Base-by-base conservation (phyloP, 2,113 vertebrate species). In the Phalacrocorax brasilianus region DNA sequence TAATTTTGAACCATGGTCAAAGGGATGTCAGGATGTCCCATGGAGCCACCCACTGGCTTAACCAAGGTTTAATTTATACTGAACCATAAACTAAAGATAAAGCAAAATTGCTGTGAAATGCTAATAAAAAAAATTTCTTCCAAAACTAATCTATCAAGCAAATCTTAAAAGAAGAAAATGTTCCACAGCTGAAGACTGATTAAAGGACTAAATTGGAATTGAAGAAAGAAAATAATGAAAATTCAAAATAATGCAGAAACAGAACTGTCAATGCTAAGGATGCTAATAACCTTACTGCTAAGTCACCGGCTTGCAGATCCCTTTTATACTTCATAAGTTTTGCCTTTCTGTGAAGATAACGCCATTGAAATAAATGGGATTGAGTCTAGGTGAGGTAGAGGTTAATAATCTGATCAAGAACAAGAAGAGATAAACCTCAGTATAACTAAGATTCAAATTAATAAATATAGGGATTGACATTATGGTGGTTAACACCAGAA, bases 91-190 rank as follows among this genome's bases (percentile, higher is more conserved):
- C 85, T 71, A 95, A 94, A 94, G 63, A 88, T 76, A 92, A 95
- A 91, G 61, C 42, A 95, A 91, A 91, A 95, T 76, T 95, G n/a
- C 77, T 92, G 32, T 93, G 95, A 95, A 94, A 95, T 44, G 52
- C 23, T 95, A 91, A 90, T 89, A 92, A 65, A 88, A 78, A 44
- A 53, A 12, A 17, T 17, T 42, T 50, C 73, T 89, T 92, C 88
- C 50, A 80, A 93, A 91, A 75, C 75, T 84, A 71, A 27, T 76
- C 77, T 80, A 92, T 96, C 47, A 38, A 87, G 56, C 5, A 52
- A 72, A 98, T 94, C 79, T 91, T 97, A 91, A 85, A 92, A 92
- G 83, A 76, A 97, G 87, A 97, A 95, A 79, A 53, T 20, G 6
- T 85, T 93, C 17, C 21, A 56, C 0, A 3, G 55, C 33, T 89